Evolutionary conservation across 2,113 vertebrate species (phyloP).

Genomic region (Agapornis roseicollis): DNA sequence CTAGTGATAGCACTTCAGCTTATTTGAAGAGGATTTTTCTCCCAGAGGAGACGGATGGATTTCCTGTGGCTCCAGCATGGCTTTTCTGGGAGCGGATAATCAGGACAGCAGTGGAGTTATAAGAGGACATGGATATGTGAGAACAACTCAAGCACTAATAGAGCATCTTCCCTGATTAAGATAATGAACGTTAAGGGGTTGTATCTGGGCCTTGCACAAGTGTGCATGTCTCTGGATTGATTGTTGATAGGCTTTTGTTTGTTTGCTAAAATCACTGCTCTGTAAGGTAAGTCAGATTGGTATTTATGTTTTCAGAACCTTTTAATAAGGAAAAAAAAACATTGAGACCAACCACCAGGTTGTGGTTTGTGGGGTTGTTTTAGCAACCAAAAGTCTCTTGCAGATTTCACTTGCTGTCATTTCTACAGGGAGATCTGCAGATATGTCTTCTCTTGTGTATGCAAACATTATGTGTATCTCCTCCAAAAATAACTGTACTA

Average conservation of each 20-base stretch:
- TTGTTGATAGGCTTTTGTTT: background rate
- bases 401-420: accelerated
- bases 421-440: background rate
- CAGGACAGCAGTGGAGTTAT: background rate
- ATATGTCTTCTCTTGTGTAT: background rate
- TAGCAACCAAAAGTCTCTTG: background rate
- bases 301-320: background rate
- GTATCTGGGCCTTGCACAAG: background rate
- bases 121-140: background rate
- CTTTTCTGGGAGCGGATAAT: background rate
- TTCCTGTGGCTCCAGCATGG: background rate
- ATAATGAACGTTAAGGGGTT: background rate
- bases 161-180: background rate
- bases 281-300: background rate
- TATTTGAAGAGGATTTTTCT: background rate
- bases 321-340: background rate
- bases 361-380: background rate
- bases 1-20: accelerated
- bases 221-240: accelerated
- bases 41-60: background rate
- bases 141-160: background rate
- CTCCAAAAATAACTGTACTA: background rate
- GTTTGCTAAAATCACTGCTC: background rate
- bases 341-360: background rate
- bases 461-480: background rate